phyloP scores from a whole-genome alignment of 2,888 invertebrate genomes.

The Pterostichus niger region DNA sequence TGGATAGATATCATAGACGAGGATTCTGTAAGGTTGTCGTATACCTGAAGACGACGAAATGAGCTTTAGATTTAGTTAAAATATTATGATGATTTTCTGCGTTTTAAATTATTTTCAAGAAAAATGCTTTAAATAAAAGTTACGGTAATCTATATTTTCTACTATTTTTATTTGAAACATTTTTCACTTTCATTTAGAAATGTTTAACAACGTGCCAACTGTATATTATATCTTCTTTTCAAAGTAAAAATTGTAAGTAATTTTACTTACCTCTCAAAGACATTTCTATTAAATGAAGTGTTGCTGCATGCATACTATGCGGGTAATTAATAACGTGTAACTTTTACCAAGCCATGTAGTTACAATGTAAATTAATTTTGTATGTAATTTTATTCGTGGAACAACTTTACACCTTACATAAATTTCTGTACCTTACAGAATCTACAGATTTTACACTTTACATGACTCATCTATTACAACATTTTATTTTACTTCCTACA shows the following conservation, averaged over 20 bases:
- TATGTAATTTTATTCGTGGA: conserved; percentile 40
- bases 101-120: too few relatives aligned
- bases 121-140: too few relatives aligned
- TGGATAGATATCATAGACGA: neutral
- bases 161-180: too few relatives aligned
- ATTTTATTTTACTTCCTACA: conserved; percentile 34
- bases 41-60: too few relatives aligned
- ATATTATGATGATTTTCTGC: too few relatives aligned
- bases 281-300: conserved; percentile 28
- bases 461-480: conserved; percentile 32
- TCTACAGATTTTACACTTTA: conserved; percentile 33
- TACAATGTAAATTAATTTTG: conserved; percentile 45
- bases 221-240: too few relatives aligned
- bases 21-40: too few relatives aligned
- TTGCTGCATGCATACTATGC: conserved; percentile 16
- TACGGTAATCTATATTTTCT: too few relatives aligned
- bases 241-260: conserved; percentile 8
- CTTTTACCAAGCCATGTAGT: conserved; percentile 29
- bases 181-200: too few relatives aligned
- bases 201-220: too few relatives aligned
- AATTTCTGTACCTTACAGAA: conserved; percentile 30
- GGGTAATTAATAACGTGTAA: conserved; percentile 32
- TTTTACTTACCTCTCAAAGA: conserved; percentile 10
- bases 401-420: conserved; percentile 48
- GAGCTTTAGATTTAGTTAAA: too few relatives aligned